Conservation (phyloP, 2,797 vertebrate species). For the Helarctos malayanus region DNA sequence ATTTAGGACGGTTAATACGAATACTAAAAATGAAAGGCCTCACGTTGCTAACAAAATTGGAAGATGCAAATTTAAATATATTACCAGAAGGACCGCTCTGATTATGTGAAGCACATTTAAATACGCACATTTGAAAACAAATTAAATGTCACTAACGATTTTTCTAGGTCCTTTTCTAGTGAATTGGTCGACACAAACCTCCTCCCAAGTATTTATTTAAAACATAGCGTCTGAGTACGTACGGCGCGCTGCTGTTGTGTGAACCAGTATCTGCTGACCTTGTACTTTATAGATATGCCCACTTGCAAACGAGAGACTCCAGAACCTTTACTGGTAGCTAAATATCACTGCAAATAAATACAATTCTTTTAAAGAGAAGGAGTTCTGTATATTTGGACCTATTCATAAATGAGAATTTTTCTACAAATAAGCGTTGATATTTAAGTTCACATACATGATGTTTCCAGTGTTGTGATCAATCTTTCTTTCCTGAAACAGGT, state of each 20-base stretch:
- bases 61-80: slow-evolving; percentile 80
- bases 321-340: background rate
- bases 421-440: slow-evolving; percentile 10
- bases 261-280: background rate
- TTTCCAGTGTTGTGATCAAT: slow-evolving; percentile 53
- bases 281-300: background rate
- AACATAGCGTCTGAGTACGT: background rate
- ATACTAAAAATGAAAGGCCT: slow-evolving; percentile 76
- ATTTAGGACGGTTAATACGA: slow-evolving; percentile 61
- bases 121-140: slow-evolving; percentile 81
- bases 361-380: background rate
- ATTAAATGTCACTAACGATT: slow-evolving; percentile 81
- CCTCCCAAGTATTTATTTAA: background rate
- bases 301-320: background rate
- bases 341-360: background rate
- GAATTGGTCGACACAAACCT: background rate
- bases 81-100: slow-evolving; percentile 73
- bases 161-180: slow-evolving; percentile 63
- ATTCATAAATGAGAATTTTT: background rate
- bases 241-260: background rate
- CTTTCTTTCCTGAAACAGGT: background rate
- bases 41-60: slow-evolving; percentile 76
- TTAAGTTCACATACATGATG: slow-evolving; percentile 39
- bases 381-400: background rate
- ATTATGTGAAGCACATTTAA: slow-evolving; percentile 74